A percentile compares a stretch with the other conserved stretches of the same genome.
Evolutionary conservation across 2,113 vertebrate species (phyloP).

Genomic region (Sander vitreus): DNA sequence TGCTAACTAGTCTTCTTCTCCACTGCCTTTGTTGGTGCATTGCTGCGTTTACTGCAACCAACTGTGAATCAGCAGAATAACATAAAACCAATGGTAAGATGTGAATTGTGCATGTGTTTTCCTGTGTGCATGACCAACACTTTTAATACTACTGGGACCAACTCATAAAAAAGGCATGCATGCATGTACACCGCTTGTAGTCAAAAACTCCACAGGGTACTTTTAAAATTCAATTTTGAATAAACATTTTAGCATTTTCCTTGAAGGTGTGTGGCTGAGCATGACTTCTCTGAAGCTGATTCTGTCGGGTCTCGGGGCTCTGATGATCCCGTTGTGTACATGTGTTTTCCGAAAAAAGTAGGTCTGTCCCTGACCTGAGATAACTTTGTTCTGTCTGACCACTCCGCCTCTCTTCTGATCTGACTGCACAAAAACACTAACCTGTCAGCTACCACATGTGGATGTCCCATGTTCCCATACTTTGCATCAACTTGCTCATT

Average conservation of each 20-base stretch:
- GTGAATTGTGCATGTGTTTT: neutral
- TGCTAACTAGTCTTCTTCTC: neutral
- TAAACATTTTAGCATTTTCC: too few relatives aligned
- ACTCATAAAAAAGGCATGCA: neutral
- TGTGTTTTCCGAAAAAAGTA: slow-evolving; percentile 56
- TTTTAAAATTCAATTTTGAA: too few relatives aligned
- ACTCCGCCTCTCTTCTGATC: slow-evolving; percentile 41
- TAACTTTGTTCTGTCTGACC: slow-evolving; percentile 56
- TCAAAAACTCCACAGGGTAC: too few relatives aligned
- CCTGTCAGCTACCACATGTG: slow-evolving; percentile 17
- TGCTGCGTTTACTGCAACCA: neutral
- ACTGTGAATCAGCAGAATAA: neutral
- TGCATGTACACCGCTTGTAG: too few relatives aligned
- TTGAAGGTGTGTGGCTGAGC: too few relatives aligned
- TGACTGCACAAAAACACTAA: slow-evolving; percentile 8
- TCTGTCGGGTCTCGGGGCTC: neutral
- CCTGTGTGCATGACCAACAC: too few relatives aligned
- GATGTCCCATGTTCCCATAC: slow-evolving; percentile 14
- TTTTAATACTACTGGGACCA: neutral
- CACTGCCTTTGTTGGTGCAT: neutral
- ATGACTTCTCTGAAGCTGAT: too few relatives aligned
- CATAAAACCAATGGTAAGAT: neutral
- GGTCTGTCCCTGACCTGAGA: slow-evolving; percentile 69
- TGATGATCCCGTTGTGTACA: slow-evolving; percentile 19
- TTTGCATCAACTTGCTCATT: slow-evolving; percentile 61